Evolutionary conservation across 1,140 invertebrate species (phyloP), one percentile per base, ranked within the genome.

Genomic region (Pogonomyrmex californicus): DNA sequence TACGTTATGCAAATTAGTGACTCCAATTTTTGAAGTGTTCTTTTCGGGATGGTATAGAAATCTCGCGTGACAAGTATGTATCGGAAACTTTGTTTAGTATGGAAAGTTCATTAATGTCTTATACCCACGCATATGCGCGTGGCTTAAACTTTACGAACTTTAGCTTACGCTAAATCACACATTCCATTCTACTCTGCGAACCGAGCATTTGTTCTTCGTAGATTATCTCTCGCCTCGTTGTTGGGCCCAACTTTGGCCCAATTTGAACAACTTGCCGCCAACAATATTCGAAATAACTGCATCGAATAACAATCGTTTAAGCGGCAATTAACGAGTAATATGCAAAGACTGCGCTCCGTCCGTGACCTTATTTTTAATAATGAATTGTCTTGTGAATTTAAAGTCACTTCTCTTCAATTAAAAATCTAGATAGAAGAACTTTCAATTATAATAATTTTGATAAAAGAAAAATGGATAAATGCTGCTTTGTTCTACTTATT

Each of bases 181-280:
- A 73, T 73, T 83, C 56, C 79, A 41, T 47, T 60, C 44, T 41
- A 44, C 47, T 73, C 79, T 83, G 79, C 79, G 79, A 83, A 83
- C 79, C 79, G 54, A 60, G 51, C 79, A 83, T 83, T 83, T 83
- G 79, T 75, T 83, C 79, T 75, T 83, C 54, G 12, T 71, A 60
- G 68, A 83, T 83, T 83, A 83, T 73, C 79, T 73, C 79, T 73
- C 54, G 23, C 54, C 33, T 47, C 41, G 66, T 83, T 73, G 51
- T 47, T 62, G 33, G 79, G 41, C 33, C 41, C 68, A 75, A 62
- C 54, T 83, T 83, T 75, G 79, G 41, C 79, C 79, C 68, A 83
- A 66, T 83, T 83, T 47, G 17, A 10, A 49, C 49, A 60, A 51
- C 54, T 82, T 60, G 79, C 23, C 41, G 79, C 23, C 41, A 41